These are phyloP conservation scores for Hippocampus abdominalis DNA, from an alignment of 2,113 vertebrate genomes.

Conservation along the genomic window DNA sequence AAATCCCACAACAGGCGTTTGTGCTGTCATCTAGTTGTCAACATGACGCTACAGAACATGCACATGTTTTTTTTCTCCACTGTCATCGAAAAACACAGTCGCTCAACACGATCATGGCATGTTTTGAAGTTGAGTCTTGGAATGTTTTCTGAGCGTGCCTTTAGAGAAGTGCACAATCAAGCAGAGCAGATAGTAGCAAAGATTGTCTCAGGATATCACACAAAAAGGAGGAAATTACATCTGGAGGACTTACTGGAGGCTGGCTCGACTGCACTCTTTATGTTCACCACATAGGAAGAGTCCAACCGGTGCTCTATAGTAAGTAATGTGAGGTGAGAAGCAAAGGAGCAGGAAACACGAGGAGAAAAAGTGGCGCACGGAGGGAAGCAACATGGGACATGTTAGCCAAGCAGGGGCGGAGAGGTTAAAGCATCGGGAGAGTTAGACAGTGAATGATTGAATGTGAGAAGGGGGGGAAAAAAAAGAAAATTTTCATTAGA, in stretches of 20 bases:
- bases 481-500: conserved; percentile 46
- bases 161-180: conserved; percentile 48
- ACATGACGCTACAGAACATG: conserved; percentile 45
- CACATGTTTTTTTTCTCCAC: conserved; percentile 48
- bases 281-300: conserved; percentile 51
- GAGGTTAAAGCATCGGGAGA: conserved; percentile 35
- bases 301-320: conserved; percentile 40
- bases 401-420: conserved; percentile 50
- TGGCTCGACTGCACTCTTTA: conserved; percentile 49
- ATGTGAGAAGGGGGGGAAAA: conserved; percentile 43
- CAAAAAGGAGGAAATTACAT: conserved; percentile 5
- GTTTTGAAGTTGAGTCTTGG: conserved; percentile 37
- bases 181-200: conserved; percentile 52
- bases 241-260: conserved; percentile 47
- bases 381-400: conserved; percentile 24
- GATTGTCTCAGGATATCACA: conserved; percentile 35
- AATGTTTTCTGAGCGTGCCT: conserved; percentile 52
- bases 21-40: conserved; percentile 25
- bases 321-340: conserved; percentile 13
- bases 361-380: conserved; percentile 10
- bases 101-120: conserved; percentile 22
- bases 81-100: conserved; percentile 41
- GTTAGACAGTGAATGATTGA: conserved; percentile 33
- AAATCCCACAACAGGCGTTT: conserved; percentile 18
- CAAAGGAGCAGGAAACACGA: conserved; percentile 23